phyloP scores from a whole-genome alignment of 2,113 vertebrate genomes.

The Chrysochloris asiatica region DNA sequence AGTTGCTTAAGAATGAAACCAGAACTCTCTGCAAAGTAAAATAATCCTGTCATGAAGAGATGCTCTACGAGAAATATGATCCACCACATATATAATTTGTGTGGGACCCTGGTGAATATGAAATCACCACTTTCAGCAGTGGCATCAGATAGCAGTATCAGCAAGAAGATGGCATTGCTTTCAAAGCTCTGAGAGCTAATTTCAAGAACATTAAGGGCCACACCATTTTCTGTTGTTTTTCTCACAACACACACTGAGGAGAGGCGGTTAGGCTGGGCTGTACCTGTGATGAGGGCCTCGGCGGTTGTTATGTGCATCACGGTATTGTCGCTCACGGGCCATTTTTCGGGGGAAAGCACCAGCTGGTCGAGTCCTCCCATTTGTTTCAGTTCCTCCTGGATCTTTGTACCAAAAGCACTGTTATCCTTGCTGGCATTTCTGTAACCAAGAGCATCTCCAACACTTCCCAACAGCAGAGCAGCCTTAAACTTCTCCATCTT shows the following conservation, averaged over 20 bases:
- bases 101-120: not conserved
- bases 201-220: not conserved
- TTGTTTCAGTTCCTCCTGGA: slow-evolving; percentile 90
- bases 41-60: not conserved
- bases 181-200: not conserved
- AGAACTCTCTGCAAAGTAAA: not conserved
- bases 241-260: accelerated
- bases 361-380: slow-evolving; percentile 90
- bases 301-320: slow-evolving; percentile 96
- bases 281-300: slow-evolving; percentile 95
- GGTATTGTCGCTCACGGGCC: slow-evolving; percentile 94
- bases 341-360: slow-evolving; percentile 90
- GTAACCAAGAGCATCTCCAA: slow-evolving; percentile 93
- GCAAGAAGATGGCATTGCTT: not conserved
- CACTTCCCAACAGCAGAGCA: slow-evolving; percentile 91
- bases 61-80: not conserved
- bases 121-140: not conserved
- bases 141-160: not conserved
- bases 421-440: slow-evolving; percentile 88
- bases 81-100: not conserved
- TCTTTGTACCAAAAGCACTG: slow-evolving; percentile 87
- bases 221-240: not conserved
- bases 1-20: not conserved
- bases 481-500: slow-evolving; percentile 96
- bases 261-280: not conserved